Evolutionary conservation across 2,797 vertebrate species (phyloP), one percentile per base, ranked within the genome.

Genomic region (Simalia tracyae): DNA sequence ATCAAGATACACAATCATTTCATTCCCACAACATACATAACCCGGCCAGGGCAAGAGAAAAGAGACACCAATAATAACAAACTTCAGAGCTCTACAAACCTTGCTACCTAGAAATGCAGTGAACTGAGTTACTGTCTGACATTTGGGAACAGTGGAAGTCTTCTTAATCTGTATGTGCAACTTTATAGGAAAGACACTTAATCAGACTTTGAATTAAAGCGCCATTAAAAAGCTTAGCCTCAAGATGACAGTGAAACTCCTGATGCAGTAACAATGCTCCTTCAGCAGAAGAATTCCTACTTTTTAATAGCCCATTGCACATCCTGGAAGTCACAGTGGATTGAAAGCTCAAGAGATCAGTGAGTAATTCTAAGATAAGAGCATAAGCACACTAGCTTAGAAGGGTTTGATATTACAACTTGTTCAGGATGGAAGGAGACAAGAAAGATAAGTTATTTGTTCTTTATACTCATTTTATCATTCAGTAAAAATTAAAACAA

Each of bases 181-280:
- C n/a, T 0, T 0, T 87, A 64, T 91, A 31, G 22, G 89, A 36
- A 56, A 86, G n/a, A 1, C 0, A 86, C 86, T 93, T 87, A 87
- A 89, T 76, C 88, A 84, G 57, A 46, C 4, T 93, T 92, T 61
- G 66, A 92, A 63, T 91, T 91, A 92, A 89, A 87, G 5, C 9
- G 6, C 9, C 63, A 31, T 88, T 81, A 28, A 92, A 95, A 59
- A 54, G 4, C 63, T 8, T 9, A 24, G 76, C 89, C 84, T 76
- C 56, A 64, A 92, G 63, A 86, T 64, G 57, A 86, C 56, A 72
- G 46, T 72, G 84, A 91, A 93, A n/a, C 54, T 15, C 86, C 92
- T 90, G 11, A 5, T 59, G 59, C 59, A 90, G 0, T 42, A 3
- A 90, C 12, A 12, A 36, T 17, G 84, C 31, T 24, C 86, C 57